A percentile compares a stretch with the other conserved stretches of the same genome.
Conservation (phyloP, 2,113 vertebrate genomes). For the Murina feae region DNA sequence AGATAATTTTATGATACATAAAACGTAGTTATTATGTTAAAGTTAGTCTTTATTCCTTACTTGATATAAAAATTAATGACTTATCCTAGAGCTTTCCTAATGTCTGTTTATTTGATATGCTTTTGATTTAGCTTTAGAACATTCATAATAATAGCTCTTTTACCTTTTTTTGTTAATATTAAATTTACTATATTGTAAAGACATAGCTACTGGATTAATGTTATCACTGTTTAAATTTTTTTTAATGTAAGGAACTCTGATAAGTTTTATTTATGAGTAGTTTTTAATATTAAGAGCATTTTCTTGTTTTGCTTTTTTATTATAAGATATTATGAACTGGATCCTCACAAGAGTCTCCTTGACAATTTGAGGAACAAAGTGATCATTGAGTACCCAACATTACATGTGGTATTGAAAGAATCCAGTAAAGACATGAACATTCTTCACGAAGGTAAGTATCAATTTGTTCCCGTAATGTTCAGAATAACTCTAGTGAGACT, state of each 20-base stretch:
- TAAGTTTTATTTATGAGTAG: neutral
- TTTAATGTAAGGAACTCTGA: neutral
- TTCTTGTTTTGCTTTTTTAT: conserved; percentile 59
- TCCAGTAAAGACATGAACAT: conserved; percentile 82
- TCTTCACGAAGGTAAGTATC: conserved; percentile 83
- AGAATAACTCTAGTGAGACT: conserved; percentile 21
- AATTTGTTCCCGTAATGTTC: conserved; percentile 57
- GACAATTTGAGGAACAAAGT: conserved; percentile 92
- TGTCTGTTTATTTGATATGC: neutral
- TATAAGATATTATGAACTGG: conserved; percentile 89
- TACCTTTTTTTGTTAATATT: neutral
- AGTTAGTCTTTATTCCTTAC: neutral
- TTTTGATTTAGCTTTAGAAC: neutral
- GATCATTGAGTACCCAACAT: conserved; percentile 91
- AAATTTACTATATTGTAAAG: neutral
- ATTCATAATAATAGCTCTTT: neutral
- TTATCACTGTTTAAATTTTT: neutral
- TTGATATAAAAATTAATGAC: conserved; percentile 29
- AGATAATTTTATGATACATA: conserved; percentile 8
- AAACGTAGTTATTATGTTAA: neutral
- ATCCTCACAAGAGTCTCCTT: conserved; percentile 85
- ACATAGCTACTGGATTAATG: conserved; percentile 32
- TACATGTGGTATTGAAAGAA: conserved; percentile 87
- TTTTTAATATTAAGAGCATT: conserved; percentile 11
- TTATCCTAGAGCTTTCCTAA: conserved; percentile 19